Evolutionary conservation across 1,140 invertebrate genomes (phyloP), one percentile per base, ranked within the genome.

Genomic region (Hetaerina americana): DNA sequence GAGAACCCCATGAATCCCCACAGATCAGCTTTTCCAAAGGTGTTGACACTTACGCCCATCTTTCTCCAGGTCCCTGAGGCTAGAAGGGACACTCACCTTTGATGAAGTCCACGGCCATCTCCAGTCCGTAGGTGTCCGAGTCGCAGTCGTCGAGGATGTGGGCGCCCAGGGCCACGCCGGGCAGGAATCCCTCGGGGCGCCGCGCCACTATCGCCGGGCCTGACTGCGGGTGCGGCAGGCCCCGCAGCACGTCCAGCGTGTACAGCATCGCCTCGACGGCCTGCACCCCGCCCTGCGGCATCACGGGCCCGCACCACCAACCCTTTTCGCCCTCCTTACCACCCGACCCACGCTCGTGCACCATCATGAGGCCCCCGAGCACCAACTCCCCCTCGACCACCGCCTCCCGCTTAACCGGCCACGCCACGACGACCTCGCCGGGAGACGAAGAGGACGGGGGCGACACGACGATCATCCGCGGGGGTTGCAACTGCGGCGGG

Each of bases 31-130:
- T n/a, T n/a, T n/a, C n/a, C n/a, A n/a, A n/a, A n/a, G n/a, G n/a
- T n/a, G n/a, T n/a, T n/a, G n/a, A n/a, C n/a, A n/a, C n/a, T n/a
- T n/a, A n/a, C n/a, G n/a, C n/a, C n/a, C n/a, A n/a, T n/a, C n/a
- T n/a, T n/a, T n/a, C n/a, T n/a, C n/a, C n/a, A n/a, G n/a, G n/a
- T n/a, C n/a, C n/a, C n/a, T n/a, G n/a, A n/a, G n/a, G n/a, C n/a
- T n/a, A n/a, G n/a, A n/a, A n/a, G n/a, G n/a, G n/a, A 18, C 31
- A 67, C 88, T 85, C 82, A 97, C 95, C 95, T 90, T 97, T 95
- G 73, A 98, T 97, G 79, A 98, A 98, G 81, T 97, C 95, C 6
- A 97, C 92, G 8, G 95, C 93, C 89, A 97, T 96, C 78, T 97
- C 95, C 57, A 97, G 82, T 6, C 96, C 95, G 79, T 96, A 97